Evolutionary conservation across 2,888 invertebrate genomes (phyloP), one percentile per base, ranked within the genome.

Genomic region (Cheilosia grossa): DNA sequence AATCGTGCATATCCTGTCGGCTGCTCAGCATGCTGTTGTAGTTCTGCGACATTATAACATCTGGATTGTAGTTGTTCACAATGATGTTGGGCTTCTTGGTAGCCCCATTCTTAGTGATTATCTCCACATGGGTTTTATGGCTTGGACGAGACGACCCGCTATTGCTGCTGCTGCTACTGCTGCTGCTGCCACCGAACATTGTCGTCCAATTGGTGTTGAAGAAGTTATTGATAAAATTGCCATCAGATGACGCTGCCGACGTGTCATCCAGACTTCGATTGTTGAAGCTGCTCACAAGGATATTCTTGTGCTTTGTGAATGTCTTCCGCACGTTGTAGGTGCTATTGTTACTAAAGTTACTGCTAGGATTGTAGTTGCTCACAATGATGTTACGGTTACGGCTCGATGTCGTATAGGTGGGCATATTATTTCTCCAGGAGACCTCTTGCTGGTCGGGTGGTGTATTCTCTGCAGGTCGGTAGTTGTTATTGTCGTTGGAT

Each of bases 121-220:
- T 94, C 92, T 94, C 94, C 53, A 94, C 94, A 88, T 94, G 94
- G 77, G 94, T 94, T 92, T 94, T 94, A 92, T 94, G 94, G 89
- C 94, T 94, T 79, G 94, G 94, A 89, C 94, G 92, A 87, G 93
- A 93, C 85, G 87, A 88, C 24, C 78, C 87, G 54, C 69, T 82
- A 27, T 56, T 77, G 19, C 89, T 90, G 30, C 1, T 30, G 64
- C 89, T 90, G 42, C n/a, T n/a, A n/a, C n/a, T n/a, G 21, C 21
- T 21, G 21, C 89, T 90, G 64, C 89, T 90, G 47, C 83, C 87
- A 10, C 81, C 81, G 56, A 88, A 88, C 67, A 89, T 88, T 2
- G 89, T 89, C 40, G 89, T 89, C 91, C 91, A 91, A 85, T 91
- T 91, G 78, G 90, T 89, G 85, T 91, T 91, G 80, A 91, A 91